Base-by-base conservation (phyloP, 1,140 invertebrate species). In the Choristoneura fumiferana region DNA sequence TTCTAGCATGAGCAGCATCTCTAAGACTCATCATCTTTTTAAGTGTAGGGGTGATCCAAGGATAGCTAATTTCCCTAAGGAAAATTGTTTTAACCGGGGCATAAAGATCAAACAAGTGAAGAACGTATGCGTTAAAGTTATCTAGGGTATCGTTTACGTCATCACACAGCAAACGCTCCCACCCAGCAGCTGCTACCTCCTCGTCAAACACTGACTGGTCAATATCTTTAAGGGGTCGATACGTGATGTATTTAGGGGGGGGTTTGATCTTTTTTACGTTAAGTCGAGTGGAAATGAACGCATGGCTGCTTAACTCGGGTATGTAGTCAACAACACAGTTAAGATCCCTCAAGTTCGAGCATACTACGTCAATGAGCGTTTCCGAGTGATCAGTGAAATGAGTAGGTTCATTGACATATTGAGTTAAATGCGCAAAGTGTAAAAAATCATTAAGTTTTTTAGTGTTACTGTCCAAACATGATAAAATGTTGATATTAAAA, bases 271-370 rank as follows among this genome's bases (percentile, higher is more conserved):
- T 58, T 9, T 49, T 58, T 17, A 58, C 12, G 14, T 45, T 17
- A 29, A 57, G 39, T n/a, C 12, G 13, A 5, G 8, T 13, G 4
- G 57, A 36, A 15, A 58, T 13, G 22, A 58, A 58, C 12, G 57
- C 57, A 58, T 58, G 57, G 2, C 14, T 36, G 18, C 40, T 39
- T n/a, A 58, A n/a, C 0, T 36, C 36, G n/a, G 57, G 49, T 3
- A 54, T 58, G 13, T 58, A 13, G 22, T 58, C 35, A 3, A 58
- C 35, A 6, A 8, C 4, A 1, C 22, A 15, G 2, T 53, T 12
- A 15, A 4, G 10, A 37, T 52, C 6, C 38, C 18, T 4, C 0
- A 13, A 17, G 9, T 10, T 39, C 0, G 12, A 17, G 35, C 43
- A 58, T 1, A 58, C 17, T 1, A 58, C 6, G 17, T 58, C 57